Percentiles rank a stretch among this genome's conserved stretches.
Evolutionary conservation across 2,888 invertebrate species (phyloP).

Genomic region (Panzeria rudis): DNA sequence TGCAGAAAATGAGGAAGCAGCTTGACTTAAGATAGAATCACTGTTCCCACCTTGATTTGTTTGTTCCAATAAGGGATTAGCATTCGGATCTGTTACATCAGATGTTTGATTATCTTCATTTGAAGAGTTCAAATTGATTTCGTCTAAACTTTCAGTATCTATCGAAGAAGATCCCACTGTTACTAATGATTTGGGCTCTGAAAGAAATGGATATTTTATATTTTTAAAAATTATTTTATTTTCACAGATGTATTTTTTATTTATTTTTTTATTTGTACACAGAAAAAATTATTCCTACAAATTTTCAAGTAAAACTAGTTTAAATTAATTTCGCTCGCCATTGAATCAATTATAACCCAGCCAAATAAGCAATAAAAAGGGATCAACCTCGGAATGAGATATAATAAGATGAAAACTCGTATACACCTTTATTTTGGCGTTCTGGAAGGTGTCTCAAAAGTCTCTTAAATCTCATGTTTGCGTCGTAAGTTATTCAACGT

Average conservation of each 20-base stretch:
- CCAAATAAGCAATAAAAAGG: too few species aligned
- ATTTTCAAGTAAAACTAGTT: too few species aligned
- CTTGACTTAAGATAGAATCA: constrained; percentile 81
- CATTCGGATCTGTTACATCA: constrained; percentile 75
- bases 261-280: background rate
- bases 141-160: constrained; percentile 84
- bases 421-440: too few species aligned
- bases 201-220: constrained; percentile 52
- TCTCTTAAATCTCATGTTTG: too few species aligned
- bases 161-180: constrained; percentile 80
- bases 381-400: too few species aligned
- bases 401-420: too few species aligned
- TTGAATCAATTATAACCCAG: too few species aligned
- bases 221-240: background rate
- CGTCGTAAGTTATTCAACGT: too few species aligned
- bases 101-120: constrained; percentile 75
- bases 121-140: constrained; percentile 84
- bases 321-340: too few species aligned
- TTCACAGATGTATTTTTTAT: background rate
- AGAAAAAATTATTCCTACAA: too few species aligned
- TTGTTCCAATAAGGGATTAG: constrained; percentile 78
- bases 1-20: constrained; percentile 84
- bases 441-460: too few species aligned
- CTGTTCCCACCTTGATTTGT: constrained; percentile 67
- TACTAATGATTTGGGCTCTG: constrained; percentile 81